Evolutionary conservation across 1,140 invertebrate genomes (phyloP).

Genomic region (Proctacanthus coquilletti): DNA sequence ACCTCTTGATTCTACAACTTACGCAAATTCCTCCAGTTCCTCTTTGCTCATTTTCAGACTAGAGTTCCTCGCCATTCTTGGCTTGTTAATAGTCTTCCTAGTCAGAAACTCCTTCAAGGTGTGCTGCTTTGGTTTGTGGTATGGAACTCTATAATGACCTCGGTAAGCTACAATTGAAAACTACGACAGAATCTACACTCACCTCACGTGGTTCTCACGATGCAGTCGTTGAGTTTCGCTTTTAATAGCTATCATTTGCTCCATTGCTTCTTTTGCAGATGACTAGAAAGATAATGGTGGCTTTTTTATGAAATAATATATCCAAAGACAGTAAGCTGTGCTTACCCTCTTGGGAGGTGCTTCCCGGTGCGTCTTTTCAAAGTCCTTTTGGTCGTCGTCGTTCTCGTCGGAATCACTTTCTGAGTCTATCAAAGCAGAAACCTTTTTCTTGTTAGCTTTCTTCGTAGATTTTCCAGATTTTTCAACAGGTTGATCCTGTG

Average conservation of each 20-base stretch:
- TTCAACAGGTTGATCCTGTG: conserved; percentile 1
- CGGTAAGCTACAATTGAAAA: conserved; percentile 6
- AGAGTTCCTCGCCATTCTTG: conserved; percentile 19
- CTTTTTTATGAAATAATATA: too few species aligned
- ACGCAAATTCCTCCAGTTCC: conserved; percentile 33
- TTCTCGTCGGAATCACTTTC: conserved; percentile 12
- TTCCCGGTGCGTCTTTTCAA: too few species aligned
- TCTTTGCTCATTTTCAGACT: conserved; percentile 32
- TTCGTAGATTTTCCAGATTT: background rate
- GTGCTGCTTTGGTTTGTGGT: conserved; percentile 53
- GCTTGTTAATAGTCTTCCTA: conserved; percentile 20
- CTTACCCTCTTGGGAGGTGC: too few species aligned
- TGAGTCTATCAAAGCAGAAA: too few species aligned
- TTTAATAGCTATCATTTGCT: conserved; percentile 30
- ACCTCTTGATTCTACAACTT: conserved; percentile 12
- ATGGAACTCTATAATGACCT: conserved; percentile 37
- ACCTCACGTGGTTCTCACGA: conserved; percentile 39
- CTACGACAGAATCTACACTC: background rate
- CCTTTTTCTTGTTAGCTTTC: background rate
- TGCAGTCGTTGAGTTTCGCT: conserved; percentile 42
- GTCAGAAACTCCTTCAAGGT: conserved; percentile 51
- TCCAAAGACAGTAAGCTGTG: too few species aligned
- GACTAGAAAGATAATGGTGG: conserved; percentile 16
- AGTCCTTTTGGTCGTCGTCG: too few species aligned
- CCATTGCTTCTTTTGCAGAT: conserved; percentile 29